Base-by-base conservation (phyloP, 2,113 vertebrate species). In the Zosterops borbonicus region DNA sequence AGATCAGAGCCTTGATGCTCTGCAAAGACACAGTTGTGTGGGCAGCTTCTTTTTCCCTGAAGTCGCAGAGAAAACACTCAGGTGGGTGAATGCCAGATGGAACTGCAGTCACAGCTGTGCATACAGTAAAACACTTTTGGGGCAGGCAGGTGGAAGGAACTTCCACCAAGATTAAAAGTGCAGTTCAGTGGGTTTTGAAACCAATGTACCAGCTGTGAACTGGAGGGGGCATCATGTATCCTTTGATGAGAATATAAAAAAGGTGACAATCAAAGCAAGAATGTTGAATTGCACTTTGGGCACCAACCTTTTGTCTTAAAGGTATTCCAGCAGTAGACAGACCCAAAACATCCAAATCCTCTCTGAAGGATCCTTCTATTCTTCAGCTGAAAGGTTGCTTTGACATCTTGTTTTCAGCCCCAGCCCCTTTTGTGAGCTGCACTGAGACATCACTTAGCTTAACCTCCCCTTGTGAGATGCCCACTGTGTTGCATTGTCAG, bases 241-340 rank as follows among this genome's bases (percentile, higher is more conserved):
- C 84, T 95, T 94, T 94, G 78, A 96, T 91, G 89, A 79, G 69
- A 74, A 79, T 58, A 81, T 52, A 44, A 95, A 88, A 81, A 71
- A 71, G 46, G 58, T 60, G 28, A 69, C 89, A 92, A 96, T 96
- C 93, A 96, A 96, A 97, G 93, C 73, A 90, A 93, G 96, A 90
- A 87, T 96, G 89, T 33, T 73, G 55, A 87, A 77, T 85, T 95
- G 64, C 79, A 85, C 77, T 74, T 83, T 70, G 46, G 65, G 87
- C 78, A 81, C 55, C 64, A 64, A 28, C 46, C 49, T 91, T 94
- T 88, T 95, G 63, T 87, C 91, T 92, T 95, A 74, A 91, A 88
- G 70, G 8, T 75, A 68, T 83, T 92, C 53, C 84, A 89, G 39
- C 41, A 83, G 47, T 5, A 89, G 92, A 82, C 55, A 96, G 74